Evolutionary conservation across 2,888 invertebrate species (phyloP).

Genomic region (Heliconius charithonia): DNA sequence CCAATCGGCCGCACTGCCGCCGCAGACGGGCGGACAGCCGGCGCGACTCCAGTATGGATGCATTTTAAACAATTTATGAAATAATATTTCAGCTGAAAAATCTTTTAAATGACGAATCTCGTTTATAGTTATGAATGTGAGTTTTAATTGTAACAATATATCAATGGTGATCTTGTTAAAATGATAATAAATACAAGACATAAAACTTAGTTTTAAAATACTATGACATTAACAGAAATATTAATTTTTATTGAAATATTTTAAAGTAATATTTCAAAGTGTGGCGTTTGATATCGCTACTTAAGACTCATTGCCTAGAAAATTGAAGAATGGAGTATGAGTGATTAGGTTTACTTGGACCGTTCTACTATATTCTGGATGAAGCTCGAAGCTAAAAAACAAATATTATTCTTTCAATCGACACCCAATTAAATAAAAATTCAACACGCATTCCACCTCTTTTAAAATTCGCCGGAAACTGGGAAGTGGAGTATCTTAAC

Average conservation of each 20-base stretch:
- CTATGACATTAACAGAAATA: not conserved
- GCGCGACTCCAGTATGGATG: conserved; percentile 37
- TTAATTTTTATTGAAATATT: not conserved
- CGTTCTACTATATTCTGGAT: too few relatives aligned
- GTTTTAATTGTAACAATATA: not conserved
- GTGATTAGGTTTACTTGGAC: too few relatives aligned
- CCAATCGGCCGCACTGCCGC: conserved; percentile 71
- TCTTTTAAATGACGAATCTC: not conserved
- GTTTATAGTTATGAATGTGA: not conserved
- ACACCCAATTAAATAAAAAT: too few relatives aligned
- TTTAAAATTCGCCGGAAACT: too few relatives aligned
- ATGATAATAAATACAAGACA: not conserved
- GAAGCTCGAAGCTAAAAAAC: too few relatives aligned
- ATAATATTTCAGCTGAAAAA: conserved; percentile 1
- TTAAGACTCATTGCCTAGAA: not conserved
- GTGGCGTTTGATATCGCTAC: not conserved
- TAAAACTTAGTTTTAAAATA: not conserved
- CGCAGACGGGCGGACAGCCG: conserved; percentile 58
- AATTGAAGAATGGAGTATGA: not conserved
- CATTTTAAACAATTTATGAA: conserved; percentile 7
- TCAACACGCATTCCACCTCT: too few relatives aligned
- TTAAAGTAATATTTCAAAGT: not conserved
- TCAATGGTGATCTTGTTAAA: not conserved
- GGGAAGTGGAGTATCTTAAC: not conserved
- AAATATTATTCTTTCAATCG: too few relatives aligned